phyloP scores from a whole-genome alignment of 2,797 vertebrate species.

The Pseudochirops corinnae region DNA sequence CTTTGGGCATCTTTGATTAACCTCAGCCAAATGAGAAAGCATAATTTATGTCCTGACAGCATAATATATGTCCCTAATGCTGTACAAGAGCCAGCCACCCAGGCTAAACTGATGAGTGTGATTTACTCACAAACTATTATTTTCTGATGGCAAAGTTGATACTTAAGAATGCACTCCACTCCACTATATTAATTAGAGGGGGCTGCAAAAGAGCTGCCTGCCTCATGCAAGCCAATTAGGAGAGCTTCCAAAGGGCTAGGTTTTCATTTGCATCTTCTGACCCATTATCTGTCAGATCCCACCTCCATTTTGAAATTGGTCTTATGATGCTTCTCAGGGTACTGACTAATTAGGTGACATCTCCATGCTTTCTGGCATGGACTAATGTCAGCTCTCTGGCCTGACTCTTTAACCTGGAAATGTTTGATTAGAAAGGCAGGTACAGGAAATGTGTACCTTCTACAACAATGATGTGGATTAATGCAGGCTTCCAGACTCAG shows the following conservation, averaged over 20 bases:
- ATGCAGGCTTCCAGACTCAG: neutral
- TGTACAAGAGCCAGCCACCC: conserved; percentile 18
- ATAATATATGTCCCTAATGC: conserved; percentile 63
- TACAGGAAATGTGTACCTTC: neutral
- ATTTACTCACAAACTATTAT: conserved; percentile 59
- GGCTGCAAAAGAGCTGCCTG: conserved; percentile 57
- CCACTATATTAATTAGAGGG: neutral
- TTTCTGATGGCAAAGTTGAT: conserved; percentile 51
- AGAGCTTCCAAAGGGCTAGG: conserved; percentile 54
- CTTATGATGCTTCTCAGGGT: neutral
- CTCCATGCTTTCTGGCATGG: neutral
- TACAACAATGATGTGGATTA: neutral
- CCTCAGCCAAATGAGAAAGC: neutral
- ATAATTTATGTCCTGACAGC: neutral
- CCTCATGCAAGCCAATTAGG: conserved; percentile 68
- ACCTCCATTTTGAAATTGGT: neutral
- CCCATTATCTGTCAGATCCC: neutral
- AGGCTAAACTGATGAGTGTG: neutral
- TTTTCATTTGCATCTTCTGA: neutral
- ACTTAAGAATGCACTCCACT: conserved; percentile 20
- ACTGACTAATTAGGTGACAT: neutral
- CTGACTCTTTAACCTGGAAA: conserved; percentile 11
- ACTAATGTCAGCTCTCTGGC: neutral
- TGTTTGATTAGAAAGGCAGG: neutral
- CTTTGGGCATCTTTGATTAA: neutral